Evolutionary conservation across 2,888 invertebrate genomes (phyloP).

Genomic region (Epinotia bilunana): DNA sequence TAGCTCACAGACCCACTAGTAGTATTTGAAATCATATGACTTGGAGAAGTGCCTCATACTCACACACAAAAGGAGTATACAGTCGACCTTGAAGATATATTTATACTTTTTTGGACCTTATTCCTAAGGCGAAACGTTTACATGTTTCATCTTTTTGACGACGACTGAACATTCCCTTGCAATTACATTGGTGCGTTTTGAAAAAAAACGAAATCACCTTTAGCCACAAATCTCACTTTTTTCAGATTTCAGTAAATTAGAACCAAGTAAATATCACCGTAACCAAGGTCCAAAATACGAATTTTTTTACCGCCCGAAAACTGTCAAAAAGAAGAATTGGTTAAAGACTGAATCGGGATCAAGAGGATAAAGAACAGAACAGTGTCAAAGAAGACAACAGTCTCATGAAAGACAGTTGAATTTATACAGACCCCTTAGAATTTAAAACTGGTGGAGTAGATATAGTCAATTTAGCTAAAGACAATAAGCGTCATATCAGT

Average conservation of each 20-base stretch:
- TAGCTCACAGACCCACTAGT: too few relatives aligned
- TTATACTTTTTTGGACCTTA: too few relatives aligned
- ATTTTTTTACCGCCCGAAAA: conserved; percentile 51
- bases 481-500: conserved; percentile 47
- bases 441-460: background rate
- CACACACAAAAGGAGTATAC: too few relatives aligned
- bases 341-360: conserved; percentile 54
- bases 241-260: conserved; percentile 34
- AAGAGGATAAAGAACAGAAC: conserved; percentile 40
- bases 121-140: background rate
- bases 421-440: conserved; percentile 33
- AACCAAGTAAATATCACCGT: conserved; percentile 47
- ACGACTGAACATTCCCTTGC: too few relatives aligned
- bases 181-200: too few relatives aligned
- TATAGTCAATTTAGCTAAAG: conserved; percentile 39
- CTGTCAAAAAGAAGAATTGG: conserved; percentile 35
- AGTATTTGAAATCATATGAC: too few relatives aligned
- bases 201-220: conserved; percentile 11
- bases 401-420: conserved; percentile 9
- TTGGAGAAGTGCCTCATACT: too few relatives aligned
- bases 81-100: too few relatives aligned
- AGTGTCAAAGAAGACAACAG: conserved; percentile 12
- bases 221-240: conserved; percentile 38
- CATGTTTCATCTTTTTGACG: background rate
- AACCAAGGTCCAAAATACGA: conserved; percentile 60